phyloP scores from a whole-genome alignment of 2,797 vertebrate genomes.

The Rhyacichthys aspro region DNA sequence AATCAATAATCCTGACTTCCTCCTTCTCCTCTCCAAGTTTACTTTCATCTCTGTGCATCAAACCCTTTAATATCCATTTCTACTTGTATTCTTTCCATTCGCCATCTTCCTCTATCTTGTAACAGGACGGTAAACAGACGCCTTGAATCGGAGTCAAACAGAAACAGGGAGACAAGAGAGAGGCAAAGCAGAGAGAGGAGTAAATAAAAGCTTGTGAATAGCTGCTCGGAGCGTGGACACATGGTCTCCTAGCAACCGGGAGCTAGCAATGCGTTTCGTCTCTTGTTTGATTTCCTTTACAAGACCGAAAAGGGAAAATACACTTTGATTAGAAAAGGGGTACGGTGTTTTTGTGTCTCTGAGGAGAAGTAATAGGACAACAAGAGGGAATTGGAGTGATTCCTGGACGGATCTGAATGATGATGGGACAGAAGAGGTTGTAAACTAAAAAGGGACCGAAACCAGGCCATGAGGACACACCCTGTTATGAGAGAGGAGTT shows the following conservation, averaged over 20 bases:
- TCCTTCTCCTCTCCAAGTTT: slow-evolving; percentile 38
- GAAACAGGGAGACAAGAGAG: slow-evolving; percentile 25
- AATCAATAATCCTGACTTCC: slow-evolving; percentile 54
- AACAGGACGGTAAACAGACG: slow-evolving; percentile 51
- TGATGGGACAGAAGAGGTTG: neutral
- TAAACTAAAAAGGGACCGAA: slow-evolving; percentile 21
- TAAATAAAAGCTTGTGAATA: slow-evolving; percentile 70
- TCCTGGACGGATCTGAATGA: slow-evolving; percentile 7
- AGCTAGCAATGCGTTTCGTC: slow-evolving; percentile 61
- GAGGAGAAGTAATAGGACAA: slow-evolving; percentile 36
- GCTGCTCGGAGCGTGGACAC: slow-evolving; percentile 61
- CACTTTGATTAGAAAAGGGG: slow-evolving; percentile 59
- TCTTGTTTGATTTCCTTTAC: slow-evolving; percentile 68
- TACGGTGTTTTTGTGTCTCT: slow-evolving; percentile 32
- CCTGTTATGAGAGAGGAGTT: slow-evolving; percentile 51
- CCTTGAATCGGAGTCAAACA: slow-evolving; percentile 38
- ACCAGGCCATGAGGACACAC: slow-evolving; percentile 49
- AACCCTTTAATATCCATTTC: slow-evolving; percentile 11
- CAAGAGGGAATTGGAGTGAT: slow-evolving; percentile 26
- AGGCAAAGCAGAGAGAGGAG: slow-evolving; percentile 22
- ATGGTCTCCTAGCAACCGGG: slow-evolving; percentile 76
- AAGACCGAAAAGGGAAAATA: slow-evolving; percentile 50
- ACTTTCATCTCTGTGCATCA: slow-evolving; percentile 28
- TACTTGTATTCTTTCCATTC: slow-evolving; percentile 20
- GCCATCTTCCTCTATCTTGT: slow-evolving; percentile 11